Evolutionary conservation across 2,888 invertebrate genomes (phyloP).

Genomic region (Spodoptera exigua): DNA sequence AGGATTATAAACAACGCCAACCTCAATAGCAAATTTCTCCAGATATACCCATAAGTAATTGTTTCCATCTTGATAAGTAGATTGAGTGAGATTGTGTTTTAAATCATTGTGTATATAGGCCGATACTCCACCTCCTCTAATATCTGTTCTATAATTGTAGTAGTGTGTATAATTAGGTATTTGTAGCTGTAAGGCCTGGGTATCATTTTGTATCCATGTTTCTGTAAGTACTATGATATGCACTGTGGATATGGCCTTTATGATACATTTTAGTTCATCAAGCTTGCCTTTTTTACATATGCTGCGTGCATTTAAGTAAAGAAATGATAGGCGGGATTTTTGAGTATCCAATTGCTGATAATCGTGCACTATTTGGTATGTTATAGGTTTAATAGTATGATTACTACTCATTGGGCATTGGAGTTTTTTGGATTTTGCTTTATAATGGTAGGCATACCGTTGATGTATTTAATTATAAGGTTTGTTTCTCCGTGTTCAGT

Average conservation of each 20-base stretch:
- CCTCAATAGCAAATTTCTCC: slow-evolving; percentile 2
- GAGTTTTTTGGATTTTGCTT: slow-evolving; percentile 19
- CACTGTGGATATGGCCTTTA: slow-evolving; percentile 1
- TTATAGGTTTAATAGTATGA: background rate
- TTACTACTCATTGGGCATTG: too few relatives aligned
- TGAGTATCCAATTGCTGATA: too few relatives aligned
- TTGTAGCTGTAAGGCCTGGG: slow-evolving; percentile 9
- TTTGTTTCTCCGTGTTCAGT: slow-evolving; percentile 10
- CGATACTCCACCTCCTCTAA: slow-evolving; percentile 17
- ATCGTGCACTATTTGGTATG: slow-evolving; percentile 4
- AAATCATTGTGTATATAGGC: too few relatives aligned
- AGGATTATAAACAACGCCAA: too few relatives aligned
- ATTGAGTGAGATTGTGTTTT: slow-evolving; percentile 10
- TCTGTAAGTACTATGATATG: too few relatives aligned
- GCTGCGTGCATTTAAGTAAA: slow-evolving; percentile 12
- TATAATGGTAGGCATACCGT: slow-evolving; percentile 14
- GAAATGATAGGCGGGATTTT: slow-evolving; percentile 14
- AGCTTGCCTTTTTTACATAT: slow-evolving; percentile 10
- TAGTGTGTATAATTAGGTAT: slow-evolving; percentile 16
- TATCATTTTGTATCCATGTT: slow-evolving; percentile 11
- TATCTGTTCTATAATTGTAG: slow-evolving; percentile 13
- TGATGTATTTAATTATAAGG: slow-evolving; percentile 16
- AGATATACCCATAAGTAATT: slow-evolving; percentile 12
- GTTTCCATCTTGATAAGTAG: slow-evolving; percentile 11
- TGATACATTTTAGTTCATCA: slow-evolving; percentile 13